phyloP scores from a whole-genome alignment of 2,888 invertebrate species.

The Drosophila macrothrix region DNA sequence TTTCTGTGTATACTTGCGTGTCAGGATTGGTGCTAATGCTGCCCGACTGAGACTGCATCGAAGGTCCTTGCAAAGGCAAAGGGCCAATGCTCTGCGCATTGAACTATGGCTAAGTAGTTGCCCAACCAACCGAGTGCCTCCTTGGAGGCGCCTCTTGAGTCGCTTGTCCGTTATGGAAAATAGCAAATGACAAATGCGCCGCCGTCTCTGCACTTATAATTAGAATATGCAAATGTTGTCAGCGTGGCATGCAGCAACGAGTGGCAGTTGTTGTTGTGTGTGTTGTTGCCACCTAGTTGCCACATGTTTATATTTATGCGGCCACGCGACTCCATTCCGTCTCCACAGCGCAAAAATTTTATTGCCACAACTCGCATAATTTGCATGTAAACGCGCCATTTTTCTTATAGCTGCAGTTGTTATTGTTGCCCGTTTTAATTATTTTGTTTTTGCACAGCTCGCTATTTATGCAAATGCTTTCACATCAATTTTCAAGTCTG shows the following conservation, averaged over 20 bases:
- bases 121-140: conserved; percentile 22
- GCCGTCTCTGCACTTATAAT: conserved; percentile 68
- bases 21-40: conserved; percentile 20
- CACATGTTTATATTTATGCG: conserved; percentile 82
- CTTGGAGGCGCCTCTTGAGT: conserved; percentile 44
- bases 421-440: conserved; percentile 59
- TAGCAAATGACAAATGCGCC: conserved; percentile 76
- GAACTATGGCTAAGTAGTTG: conserved; percentile 73
- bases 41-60: conserved; percentile 36
- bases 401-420: conserved; percentile 65
- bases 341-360: conserved; percentile 58
- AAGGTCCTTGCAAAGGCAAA: conserved; percentile 83
- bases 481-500: conserved; percentile 68
- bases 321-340: conserved; percentile 40
- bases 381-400: conserved; percentile 83
- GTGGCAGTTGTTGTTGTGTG: conserved; percentile 3
- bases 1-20: conserved; percentile 7
- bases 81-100: conserved; percentile 82
- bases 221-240: conserved; percentile 80
- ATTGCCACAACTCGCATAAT: conserved; percentile 77
- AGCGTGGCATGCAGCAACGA: conserved; percentile 54
- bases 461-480: conserved; percentile 73
- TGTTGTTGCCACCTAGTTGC: conserved; percentile 42
- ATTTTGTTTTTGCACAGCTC: conserved; percentile 63
- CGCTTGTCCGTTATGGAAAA: conserved; percentile 72